phyloP scores from a whole-genome alignment of 2,797 vertebrate species.

The Chelon auratus region DNA sequence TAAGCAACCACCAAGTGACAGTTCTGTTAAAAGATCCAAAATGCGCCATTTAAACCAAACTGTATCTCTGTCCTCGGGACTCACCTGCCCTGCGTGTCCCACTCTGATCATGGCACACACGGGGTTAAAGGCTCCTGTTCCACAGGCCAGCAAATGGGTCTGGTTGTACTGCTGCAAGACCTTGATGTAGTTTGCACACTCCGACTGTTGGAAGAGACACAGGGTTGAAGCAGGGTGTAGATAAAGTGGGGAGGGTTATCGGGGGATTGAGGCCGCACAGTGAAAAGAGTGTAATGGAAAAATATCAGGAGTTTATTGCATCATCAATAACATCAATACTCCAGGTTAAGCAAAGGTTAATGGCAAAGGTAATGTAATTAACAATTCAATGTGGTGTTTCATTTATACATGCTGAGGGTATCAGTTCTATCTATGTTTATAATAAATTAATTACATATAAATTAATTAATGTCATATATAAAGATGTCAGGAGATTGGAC shows the following conservation, averaged over 20 bases:
- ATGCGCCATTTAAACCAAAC: not conserved
- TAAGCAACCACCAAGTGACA: not conserved
- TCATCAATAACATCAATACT: slow-evolving; percentile 49
- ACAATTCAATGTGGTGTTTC: slow-evolving; percentile 11
- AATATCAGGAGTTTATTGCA: slow-evolving; percentile 19
- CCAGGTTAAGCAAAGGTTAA: slow-evolving; percentile 51
- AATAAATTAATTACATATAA: not conserved
- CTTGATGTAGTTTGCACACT: slow-evolving; percentile 96
- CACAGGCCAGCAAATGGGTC: slow-evolving; percentile 92
- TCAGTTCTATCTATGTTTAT: not conserved
- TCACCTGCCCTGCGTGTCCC: slow-evolving; percentile 89
- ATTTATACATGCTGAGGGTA: not conserved
- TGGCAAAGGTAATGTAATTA: not conserved
- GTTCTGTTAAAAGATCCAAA: not conserved
- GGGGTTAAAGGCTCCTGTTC: slow-evolving; percentile 95
- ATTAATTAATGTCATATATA: no score
- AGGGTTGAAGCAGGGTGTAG: slow-evolving; percentile 9
- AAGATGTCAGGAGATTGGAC: no score
- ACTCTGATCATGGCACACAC: slow-evolving; percentile 88
- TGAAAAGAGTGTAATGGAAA: not conserved
- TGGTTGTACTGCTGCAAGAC: slow-evolving; percentile 93
- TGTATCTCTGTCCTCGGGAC: slow-evolving; percentile 17
- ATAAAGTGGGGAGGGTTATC: not conserved
- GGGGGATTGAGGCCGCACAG: not conserved
- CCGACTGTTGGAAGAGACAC: slow-evolving; percentile 81